phyloP scores from a whole-genome alignment of 1,140 invertebrate genomes.

The Scaptomyza montana region DNA sequence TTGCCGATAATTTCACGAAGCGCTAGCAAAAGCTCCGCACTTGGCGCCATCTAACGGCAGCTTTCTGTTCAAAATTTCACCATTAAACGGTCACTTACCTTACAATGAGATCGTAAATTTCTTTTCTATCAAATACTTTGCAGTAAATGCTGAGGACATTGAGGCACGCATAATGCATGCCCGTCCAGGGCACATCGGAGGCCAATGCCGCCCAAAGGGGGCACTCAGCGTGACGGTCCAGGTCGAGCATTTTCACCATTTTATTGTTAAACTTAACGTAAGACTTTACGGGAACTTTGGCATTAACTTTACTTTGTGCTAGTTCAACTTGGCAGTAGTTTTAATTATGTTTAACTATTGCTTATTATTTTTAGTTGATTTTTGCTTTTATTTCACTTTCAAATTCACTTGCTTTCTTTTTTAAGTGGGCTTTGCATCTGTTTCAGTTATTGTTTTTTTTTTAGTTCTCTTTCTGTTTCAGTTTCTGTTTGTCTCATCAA shows the following conservation, averaged over 20 bases:
- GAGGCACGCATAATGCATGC: slow-evolving; percentile 90
- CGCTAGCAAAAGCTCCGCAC: slow-evolving; percentile 20
- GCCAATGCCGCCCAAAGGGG: slow-evolving; percentile 85
- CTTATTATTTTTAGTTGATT: slow-evolving; percentile 27
- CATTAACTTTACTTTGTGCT: slow-evolving; percentile 32
- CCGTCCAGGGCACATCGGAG: slow-evolving; percentile 88
- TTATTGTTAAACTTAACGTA: slow-evolving; percentile 47
- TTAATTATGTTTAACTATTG: slow-evolving; percentile 5
- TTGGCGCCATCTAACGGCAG: slow-evolving; percentile 55
- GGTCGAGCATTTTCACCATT: slow-evolving; percentile 86
- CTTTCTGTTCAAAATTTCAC: slow-evolving; percentile 32
- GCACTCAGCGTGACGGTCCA: slow-evolving; percentile 86
- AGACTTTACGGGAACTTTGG: slow-evolving; percentile 20
- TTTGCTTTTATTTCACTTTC: slow-evolving; percentile 34
- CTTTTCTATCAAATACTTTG: slow-evolving; percentile 91
- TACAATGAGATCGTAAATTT: slow-evolving; percentile 91
- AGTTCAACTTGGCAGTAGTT: slow-evolving; percentile 20
- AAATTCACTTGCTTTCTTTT: slow-evolving; percentile 51
- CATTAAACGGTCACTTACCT: slow-evolving; percentile 85
- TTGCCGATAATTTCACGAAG: slow-evolving; percentile 17
- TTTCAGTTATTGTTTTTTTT: slow-evolving; percentile 42
- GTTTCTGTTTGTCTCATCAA: slow-evolving; percentile 57
- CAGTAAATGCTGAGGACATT: slow-evolving; percentile 92
- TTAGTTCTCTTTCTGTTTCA: not conserved
- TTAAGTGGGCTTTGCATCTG: slow-evolving; percentile 2